Conservation (phyloP, 2,113 vertebrate species). For the Caloenas nicobarica region DNA sequence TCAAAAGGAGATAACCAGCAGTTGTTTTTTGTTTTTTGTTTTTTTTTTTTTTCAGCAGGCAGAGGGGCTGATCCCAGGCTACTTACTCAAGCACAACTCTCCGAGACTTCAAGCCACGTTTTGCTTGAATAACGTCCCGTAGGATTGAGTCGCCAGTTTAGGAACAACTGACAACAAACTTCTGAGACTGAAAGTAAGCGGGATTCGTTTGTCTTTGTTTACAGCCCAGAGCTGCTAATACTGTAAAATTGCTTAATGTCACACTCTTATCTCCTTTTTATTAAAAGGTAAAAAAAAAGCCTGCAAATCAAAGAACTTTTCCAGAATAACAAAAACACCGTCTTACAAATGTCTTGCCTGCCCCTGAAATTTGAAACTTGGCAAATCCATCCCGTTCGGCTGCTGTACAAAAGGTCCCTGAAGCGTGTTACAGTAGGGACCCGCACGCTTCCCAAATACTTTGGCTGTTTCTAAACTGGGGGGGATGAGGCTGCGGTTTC, state of each 20-base stretch:
- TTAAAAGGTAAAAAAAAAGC: not conserved
- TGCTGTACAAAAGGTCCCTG: conserved; percentile 40
- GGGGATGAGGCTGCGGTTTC: not conserved
- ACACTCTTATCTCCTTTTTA: conserved; percentile 50
- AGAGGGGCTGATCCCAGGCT: not conserved
- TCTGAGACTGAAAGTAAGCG: conserved; percentile 37
- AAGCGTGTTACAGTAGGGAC: conserved; percentile 34
- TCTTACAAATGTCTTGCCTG: conserved; percentile 44
- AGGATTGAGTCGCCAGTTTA: conserved; percentile 13
- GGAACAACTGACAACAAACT: conserved; percentile 41
- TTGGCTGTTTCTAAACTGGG: not conserved
- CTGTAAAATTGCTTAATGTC: conserved; percentile 49
- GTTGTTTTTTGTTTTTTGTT: not conserved
- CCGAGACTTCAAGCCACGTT: conserved; percentile 50
- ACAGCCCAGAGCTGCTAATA: conserved; percentile 36
- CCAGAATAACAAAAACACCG: conserved; percentile 38
- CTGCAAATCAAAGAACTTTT: conserved; percentile 47
- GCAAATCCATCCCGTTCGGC: conserved; percentile 32
- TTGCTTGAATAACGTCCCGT: conserved; percentile 26
- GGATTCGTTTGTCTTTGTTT: conserved; percentile 54
- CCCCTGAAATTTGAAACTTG: conserved; percentile 54
- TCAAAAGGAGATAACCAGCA: conserved; percentile 3
- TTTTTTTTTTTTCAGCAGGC: not conserved
- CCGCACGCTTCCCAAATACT: conserved; percentile 21
- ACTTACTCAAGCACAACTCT: conserved; percentile 39